phyloP scores from a whole-genome alignment of 2,113 vertebrate genomes.

The Noctilio leporinus region DNA sequence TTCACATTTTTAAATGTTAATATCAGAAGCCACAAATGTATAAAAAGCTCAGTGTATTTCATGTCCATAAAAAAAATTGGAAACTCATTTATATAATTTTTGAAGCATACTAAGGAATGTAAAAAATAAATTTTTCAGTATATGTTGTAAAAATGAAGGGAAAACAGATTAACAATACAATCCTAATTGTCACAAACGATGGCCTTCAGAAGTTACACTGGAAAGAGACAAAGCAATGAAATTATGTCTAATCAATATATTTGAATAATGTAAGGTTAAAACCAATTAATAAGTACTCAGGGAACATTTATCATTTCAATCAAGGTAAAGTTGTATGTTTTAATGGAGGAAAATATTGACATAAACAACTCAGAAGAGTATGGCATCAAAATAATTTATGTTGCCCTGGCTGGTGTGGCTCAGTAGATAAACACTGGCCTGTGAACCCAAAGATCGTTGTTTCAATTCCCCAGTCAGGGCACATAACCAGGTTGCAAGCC shows the following conservation, averaged over 20 bases:
- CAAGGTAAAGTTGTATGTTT: background rate
- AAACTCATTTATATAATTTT: constrained; percentile 16
- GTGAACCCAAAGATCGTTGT: no score
- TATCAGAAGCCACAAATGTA: background rate
- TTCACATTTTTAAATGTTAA: constrained; percentile 41
- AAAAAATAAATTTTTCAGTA: constrained; percentile 22
- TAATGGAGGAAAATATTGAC: background rate
- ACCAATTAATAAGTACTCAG: background rate
- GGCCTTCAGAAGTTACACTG: background rate
- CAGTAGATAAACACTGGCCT: no score
- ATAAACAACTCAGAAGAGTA: background rate
- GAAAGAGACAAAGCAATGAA: constrained; percentile 26
- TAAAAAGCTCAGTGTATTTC: background rate
- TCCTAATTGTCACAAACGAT: background rate
- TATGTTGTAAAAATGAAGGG: constrained; percentile 33
- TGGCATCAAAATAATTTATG: constrained; percentile 18
- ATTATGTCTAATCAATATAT: background rate
- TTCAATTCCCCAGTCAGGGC: no score
- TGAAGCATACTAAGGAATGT: background rate
- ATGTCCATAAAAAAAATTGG: constrained; percentile 9
- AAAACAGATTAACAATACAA: constrained; percentile 18
- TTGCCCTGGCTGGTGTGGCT: no score
- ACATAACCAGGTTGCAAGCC: no score
- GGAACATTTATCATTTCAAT: constrained; percentile 1
- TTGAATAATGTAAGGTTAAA: constrained; percentile 25